Conservation (phyloP, 2,797 vertebrate species). For the Paratrypauchen microcephalus region DNA sequence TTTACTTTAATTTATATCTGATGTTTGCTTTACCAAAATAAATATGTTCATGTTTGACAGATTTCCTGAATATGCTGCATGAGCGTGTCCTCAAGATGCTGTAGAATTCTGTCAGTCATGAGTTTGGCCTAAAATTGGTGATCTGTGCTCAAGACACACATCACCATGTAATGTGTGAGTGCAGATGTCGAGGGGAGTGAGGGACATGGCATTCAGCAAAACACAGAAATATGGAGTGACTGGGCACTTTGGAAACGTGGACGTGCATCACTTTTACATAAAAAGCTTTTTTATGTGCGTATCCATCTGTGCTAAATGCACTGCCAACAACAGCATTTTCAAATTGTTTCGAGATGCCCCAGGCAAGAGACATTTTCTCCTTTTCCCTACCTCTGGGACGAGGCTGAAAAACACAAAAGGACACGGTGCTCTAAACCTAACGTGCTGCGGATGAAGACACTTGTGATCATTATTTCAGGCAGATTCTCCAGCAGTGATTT, state of each 20-base stretch:
- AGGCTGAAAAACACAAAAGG: slow-evolving; percentile 31
- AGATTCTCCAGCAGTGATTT: slow-evolving; percentile 11
- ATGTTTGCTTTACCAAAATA: too few species aligned
- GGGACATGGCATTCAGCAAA: slow-evolving; percentile 30
- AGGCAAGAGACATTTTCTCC: slow-evolving; percentile 34
- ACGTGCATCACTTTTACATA: slow-evolving; percentile 48
- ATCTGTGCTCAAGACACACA: slow-evolving; percentile 49
- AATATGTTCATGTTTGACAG: slow-evolving; percentile 36
- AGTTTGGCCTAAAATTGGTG: slow-evolving; percentile 60
- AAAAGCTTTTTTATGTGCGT: slow-evolving; percentile 58
- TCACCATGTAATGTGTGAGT: slow-evolving; percentile 39
- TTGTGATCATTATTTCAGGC: slow-evolving; percentile 22
- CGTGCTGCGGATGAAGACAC: slow-evolving; percentile 20
- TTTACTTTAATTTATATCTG: slow-evolving; percentile 16
- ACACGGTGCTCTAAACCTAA: slow-evolving; percentile 23
- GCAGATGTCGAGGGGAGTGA: slow-evolving; percentile 28
- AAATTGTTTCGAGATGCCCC: slow-evolving; percentile 47
- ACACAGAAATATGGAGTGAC: slow-evolving; percentile 40
- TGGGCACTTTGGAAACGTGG: slow-evolving; percentile 40
- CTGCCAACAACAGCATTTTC: slow-evolving; percentile 43
- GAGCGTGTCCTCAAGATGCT: slow-evolving; percentile 40
- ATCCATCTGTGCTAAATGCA: slow-evolving; percentile 59
- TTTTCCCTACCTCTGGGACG: slow-evolving; percentile 38
- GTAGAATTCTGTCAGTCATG: slow-evolving; percentile 58
- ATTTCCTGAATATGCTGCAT: slow-evolving; percentile 45